phyloP scores from a whole-genome alignment of 2,888 invertebrate genomes.

The Drosophila kambysellisi region DNA sequence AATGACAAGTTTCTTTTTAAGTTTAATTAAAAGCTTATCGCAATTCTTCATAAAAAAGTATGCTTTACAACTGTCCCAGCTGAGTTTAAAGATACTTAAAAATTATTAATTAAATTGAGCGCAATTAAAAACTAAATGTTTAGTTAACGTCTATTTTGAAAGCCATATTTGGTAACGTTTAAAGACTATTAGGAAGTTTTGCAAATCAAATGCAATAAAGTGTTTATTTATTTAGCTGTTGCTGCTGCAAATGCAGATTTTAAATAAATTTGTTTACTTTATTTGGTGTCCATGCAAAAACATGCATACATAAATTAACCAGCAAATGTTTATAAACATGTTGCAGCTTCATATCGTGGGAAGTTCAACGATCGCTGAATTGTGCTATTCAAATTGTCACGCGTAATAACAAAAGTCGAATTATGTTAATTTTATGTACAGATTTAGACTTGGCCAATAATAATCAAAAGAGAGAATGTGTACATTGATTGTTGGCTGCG shows the following conservation, averaged over 20 bases:
- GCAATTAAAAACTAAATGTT: background rate
- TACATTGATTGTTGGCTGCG: too few species aligned
- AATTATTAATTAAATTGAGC: background rate
- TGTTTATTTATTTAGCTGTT: background rate
- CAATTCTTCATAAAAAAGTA: background rate
- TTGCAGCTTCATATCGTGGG: background rate
- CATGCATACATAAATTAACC: background rate
- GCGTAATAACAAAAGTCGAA: background rate
- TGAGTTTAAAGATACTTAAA: background rate
- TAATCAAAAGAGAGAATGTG: background rate
- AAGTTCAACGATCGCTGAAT: background rate
- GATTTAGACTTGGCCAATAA: too few species aligned
- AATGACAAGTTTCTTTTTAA: conserved; percentile 1
- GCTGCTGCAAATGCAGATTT: background rate
- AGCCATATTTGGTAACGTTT: fast-evolving
- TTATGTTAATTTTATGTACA: background rate
- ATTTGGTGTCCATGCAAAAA: background rate
- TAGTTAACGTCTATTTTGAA: background rate
- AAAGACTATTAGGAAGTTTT: background rate
- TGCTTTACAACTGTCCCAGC: background rate
- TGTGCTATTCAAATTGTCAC: background rate
- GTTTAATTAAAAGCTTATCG: conserved; percentile 17
- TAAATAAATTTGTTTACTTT: background rate
- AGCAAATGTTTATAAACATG: background rate
- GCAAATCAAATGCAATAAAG: background rate